Evolutionary conservation across 2,113 vertebrate genomes (phyloP).

Genomic region (Lipophrys pholis): DNA sequence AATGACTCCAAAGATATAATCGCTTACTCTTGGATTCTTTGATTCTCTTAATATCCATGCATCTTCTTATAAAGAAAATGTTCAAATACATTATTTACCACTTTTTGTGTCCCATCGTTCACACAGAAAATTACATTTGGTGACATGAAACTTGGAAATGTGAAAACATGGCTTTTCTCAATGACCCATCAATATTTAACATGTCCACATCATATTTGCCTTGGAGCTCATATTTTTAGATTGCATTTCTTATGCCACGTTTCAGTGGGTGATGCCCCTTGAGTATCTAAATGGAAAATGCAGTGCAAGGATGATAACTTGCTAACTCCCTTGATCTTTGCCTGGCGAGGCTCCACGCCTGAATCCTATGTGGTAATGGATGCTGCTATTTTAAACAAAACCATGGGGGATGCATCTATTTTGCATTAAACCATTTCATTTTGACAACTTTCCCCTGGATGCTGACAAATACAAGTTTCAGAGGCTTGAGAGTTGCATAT

Average conservation of each 20-base stretch:
- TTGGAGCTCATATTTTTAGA: constrained; percentile 72
- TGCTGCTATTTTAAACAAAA: constrained; percentile 78
- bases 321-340: constrained; percentile 72
- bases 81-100: constrained; percentile 53
- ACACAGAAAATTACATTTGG: constrained; percentile 45
- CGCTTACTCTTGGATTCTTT: constrained; percentile 16
- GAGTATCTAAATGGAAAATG: constrained; percentile 67
- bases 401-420: constrained; percentile 77
- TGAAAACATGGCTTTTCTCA: constrained; percentile 50
- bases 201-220: constrained; percentile 68
- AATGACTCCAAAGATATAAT: constrained; percentile 22
- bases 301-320: constrained; percentile 62
- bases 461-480: constrained; percentile 71
- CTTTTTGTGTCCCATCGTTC: constrained; percentile 39
- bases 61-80: constrained; percentile 35
- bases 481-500: constrained; percentile 34
- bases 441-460: constrained; percentile 65
- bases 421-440: constrained; percentile 77
- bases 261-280: constrained; percentile 53
- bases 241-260: constrained; percentile 64
- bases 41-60: constrained; percentile 41
- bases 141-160: constrained; percentile 59
- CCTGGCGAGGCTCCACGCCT: constrained; percentile 44
- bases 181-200: constrained; percentile 78
- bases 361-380: constrained; percentile 64